Percentiles rank a stretch among this genome's conserved stretches.
phyloP scores from a whole-genome alignment of 2,888 invertebrate species.

The Amiota mariae region DNA sequence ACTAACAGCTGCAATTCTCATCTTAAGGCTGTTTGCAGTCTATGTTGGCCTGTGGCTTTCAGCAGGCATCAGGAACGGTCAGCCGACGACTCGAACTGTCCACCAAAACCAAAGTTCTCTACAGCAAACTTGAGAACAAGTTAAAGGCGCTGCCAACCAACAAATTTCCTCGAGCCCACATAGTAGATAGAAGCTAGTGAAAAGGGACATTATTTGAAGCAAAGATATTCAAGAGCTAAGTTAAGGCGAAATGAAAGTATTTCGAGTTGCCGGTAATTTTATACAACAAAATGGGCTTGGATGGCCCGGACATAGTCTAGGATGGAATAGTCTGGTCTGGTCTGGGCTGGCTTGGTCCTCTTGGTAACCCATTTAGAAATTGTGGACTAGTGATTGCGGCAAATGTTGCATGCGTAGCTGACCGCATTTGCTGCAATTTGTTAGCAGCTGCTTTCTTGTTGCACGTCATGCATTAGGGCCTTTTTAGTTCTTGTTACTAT shows the following conservation, averaged over 20 bases:
- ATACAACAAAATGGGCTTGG: neutral
- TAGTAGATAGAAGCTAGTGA: too few relatives aligned
- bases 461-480: neutral
- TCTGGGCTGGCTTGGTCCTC: neutral
- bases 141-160: neutral
- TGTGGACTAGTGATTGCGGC: constrained; percentile 29
- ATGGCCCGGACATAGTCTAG: too few relatives aligned
- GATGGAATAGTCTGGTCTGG: too few relatives aligned
- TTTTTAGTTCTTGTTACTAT: neutral
- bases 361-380: constrained; percentile 28
- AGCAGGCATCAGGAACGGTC: neutral
- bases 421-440: constrained; percentile 30
- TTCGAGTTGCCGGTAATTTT: neutral
- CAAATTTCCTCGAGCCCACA: too few relatives aligned
- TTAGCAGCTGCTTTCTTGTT: constrained; percentile 9
- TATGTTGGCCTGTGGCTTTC: neutral
- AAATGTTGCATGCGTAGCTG: constrained; percentile 30
- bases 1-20: neutral
- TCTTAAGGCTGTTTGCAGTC: neutral
- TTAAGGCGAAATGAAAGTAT: neutral
- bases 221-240: neutral
- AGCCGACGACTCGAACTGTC: neutral
- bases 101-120: neutral
- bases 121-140: neutral
- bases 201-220: too few relatives aligned